Evolutionary conservation across 2,797 vertebrate species (phyloP).

Genomic region (Hipposideros larvatus): DNA sequence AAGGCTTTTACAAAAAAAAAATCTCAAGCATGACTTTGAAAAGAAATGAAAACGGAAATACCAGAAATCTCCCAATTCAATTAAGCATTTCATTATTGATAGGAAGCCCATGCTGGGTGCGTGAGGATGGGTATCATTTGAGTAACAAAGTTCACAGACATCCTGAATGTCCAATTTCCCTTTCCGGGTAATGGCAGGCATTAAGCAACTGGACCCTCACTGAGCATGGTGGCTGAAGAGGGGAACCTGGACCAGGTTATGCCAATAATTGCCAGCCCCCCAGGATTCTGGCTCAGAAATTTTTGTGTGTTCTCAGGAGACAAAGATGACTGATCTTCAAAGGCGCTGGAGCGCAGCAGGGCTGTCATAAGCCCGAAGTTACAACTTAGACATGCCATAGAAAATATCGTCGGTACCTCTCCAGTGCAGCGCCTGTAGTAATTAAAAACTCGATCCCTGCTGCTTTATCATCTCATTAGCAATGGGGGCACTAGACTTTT

Average conservation of each 20-base stretch:
- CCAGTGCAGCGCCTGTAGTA: slow-evolving; percentile 95
- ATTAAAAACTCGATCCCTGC: slow-evolving; percentile 99
- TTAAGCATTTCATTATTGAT: slow-evolving; percentile 72
- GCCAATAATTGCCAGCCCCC: slow-evolving; percentile 88
- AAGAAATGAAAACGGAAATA: slow-evolving; percentile 68
- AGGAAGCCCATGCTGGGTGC: neutral
- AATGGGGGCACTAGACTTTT: slow-evolving; percentile 94
- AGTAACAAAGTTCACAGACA: slow-evolving; percentile 18
- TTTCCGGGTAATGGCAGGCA: neutral
- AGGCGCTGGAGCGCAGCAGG: slow-evolving; percentile 96
- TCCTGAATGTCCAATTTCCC: neutral
- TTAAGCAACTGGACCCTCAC: slow-evolving; percentile 66
- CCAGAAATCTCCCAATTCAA: slow-evolving; percentile 74
- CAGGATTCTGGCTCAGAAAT: slow-evolving; percentile 88
- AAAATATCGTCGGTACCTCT: slow-evolving; percentile 92
- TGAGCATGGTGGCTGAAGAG: slow-evolving; percentile 68
- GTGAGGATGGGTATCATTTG: neutral
- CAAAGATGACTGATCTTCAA: slow-evolving; percentile 97
- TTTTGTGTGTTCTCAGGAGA: slow-evolving; percentile 91
- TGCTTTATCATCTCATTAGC: slow-evolving; percentile 98
- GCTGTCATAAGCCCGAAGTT: slow-evolving; percentile 97
- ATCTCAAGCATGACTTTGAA: slow-evolving; percentile 66
- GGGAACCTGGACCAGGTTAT: slow-evolving; percentile 88
- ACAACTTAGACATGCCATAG: slow-evolving; percentile 94
- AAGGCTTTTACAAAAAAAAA: neutral